These are phyloP conservation scores for Tragopan temminckii DNA, from an alignment of 2,797 vertebrate species.

Conservation along the genomic window DNA sequence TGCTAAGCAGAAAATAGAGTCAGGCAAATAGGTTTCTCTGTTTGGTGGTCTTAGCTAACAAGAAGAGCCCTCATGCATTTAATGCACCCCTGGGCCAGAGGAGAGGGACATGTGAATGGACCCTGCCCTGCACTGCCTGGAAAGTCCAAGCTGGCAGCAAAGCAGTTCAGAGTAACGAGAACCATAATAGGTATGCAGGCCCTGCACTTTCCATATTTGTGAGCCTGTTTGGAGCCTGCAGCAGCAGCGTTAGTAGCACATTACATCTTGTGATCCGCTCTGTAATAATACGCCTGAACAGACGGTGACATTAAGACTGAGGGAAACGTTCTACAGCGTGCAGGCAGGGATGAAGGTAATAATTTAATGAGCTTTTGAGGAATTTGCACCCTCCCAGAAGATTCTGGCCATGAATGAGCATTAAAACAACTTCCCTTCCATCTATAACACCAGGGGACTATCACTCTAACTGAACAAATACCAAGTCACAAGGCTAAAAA, in stretches of 20 bases:
- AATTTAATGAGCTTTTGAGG: slow-evolving; percentile 46
- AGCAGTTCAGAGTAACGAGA: background rate
- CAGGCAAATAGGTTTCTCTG: background rate
- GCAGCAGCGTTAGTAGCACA: background rate
- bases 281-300: background rate
- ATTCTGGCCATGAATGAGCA: background rate
- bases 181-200: slow-evolving; percentile 42
- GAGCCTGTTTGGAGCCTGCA: background rate
- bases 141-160: slow-evolving; percentile 41
- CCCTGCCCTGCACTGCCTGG: background rate
- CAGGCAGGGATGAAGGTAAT: background rate
- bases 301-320: background rate
- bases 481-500: background rate
- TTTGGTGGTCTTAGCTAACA: background rate
- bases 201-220: slow-evolving; percentile 48
- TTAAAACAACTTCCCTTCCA: background rate
- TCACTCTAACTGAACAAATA: background rate
- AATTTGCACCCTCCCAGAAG: slow-evolving; percentile 42
- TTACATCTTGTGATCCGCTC: slow-evolving; percentile 1
- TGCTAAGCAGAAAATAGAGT: slow-evolving; percentile 2
- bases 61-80: accelerated
- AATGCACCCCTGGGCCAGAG: background rate
- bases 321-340: background rate
- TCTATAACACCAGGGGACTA: background rate
- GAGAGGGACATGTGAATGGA: slow-evolving; percentile 32